A percentile compares a stretch with the other conserved stretches of the same genome.
Conservation (phyloP, 2,113 vertebrate species). For the Anguilla japonica region DNA sequence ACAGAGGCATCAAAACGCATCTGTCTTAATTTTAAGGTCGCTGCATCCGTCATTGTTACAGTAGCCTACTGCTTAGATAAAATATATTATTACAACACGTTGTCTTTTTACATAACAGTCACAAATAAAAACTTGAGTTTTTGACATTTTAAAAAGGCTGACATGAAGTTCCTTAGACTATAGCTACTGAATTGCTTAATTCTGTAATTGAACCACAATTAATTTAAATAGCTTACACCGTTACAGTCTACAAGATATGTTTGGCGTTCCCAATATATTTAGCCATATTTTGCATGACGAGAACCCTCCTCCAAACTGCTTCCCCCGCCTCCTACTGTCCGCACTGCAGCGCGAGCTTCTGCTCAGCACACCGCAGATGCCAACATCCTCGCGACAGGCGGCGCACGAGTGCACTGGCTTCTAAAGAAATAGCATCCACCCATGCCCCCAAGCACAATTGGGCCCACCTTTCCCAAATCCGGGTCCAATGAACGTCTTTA, state of each 20-base stretch:
- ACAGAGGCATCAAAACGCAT: not conserved
- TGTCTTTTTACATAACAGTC: too few relatives aligned
- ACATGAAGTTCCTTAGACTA: too few relatives aligned
- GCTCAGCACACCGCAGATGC: constrained; percentile 30
- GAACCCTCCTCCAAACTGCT: not conserved
- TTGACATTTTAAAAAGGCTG: too few relatives aligned
- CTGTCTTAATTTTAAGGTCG: not conserved
- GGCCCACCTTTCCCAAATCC: not conserved
- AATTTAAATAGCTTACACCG: not conserved
- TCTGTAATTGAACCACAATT: not conserved
- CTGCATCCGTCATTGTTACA: too few relatives aligned
- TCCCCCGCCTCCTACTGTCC: constrained; percentile 57
- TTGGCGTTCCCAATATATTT: not conserved
- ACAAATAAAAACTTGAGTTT: not conserved
- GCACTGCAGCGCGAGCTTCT: constrained; percentile 67
- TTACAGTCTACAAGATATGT: not conserved
- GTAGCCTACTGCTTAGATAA: too few relatives aligned
- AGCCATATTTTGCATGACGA: constrained; percentile 10
- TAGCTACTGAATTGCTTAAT: too few relatives aligned
- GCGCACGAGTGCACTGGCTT: constrained; percentile 27
- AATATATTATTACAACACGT: too few relatives aligned
- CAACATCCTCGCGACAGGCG: constrained; percentile 34
- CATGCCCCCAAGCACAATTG: not conserved
- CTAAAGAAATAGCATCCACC: not conserved
- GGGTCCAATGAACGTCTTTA: constrained; percentile 5